phyloP scores from a whole-genome alignment of 2,888 invertebrate species.

The Aphrophora alni region DNA sequence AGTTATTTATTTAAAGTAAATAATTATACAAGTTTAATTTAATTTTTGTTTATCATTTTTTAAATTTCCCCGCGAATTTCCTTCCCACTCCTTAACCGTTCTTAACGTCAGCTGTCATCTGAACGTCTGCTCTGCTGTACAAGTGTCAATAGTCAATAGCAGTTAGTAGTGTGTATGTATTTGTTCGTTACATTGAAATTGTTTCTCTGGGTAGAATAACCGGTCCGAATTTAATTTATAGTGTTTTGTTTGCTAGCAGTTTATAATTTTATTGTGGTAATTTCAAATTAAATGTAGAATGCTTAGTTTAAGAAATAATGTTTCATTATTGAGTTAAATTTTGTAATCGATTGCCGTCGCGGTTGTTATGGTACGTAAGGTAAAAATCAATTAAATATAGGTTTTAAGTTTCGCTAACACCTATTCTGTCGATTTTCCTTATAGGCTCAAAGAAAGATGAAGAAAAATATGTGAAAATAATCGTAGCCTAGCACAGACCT shows the following conservation, averaged over 20 bases:
- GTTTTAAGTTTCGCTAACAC: background rate
- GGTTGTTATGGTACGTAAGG: background rate
- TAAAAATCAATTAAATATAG: background rate
- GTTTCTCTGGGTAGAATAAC: background rate
- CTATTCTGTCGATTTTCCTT: background rate
- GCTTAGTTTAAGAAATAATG: background rate
- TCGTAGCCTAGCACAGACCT: too few relatives aligned
- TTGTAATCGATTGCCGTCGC: background rate
- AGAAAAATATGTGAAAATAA: too few relatives aligned
- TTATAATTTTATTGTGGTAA: background rate
- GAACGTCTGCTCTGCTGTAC: background rate
- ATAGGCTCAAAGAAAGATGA: too few relatives aligned
- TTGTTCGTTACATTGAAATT: background rate
- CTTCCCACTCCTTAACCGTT: too few relatives aligned
- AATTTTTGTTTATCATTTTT: too few relatives aligned
- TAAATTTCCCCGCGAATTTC: too few relatives aligned
- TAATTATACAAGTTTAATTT: too few relatives aligned
- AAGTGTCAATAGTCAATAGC: background rate
- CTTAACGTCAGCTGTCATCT: too few relatives aligned
- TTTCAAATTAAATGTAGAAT: background rate
- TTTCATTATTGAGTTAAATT: background rate
- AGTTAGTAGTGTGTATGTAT: background rate
- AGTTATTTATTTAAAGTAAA: too few relatives aligned
- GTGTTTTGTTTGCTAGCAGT: background rate
- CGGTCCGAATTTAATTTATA: background rate